Evolutionary conservation across 2,113 vertebrate genomes (phyloP).

Genomic region (Myiagra hebetior): DNA sequence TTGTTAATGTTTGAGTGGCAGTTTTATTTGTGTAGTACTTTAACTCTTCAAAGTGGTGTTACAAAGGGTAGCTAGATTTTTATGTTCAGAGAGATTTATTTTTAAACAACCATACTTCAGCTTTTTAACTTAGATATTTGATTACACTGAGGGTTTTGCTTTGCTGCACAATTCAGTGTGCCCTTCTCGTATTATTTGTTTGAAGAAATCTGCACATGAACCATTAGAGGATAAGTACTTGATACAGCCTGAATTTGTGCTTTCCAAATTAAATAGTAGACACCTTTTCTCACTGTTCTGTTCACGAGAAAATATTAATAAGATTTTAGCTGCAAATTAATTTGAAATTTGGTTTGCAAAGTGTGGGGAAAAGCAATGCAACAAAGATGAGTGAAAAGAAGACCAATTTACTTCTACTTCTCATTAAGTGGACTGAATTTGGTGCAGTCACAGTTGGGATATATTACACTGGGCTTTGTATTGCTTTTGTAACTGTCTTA

Average conservation of each 20-base stretch:
- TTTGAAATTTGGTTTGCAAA: not conserved
- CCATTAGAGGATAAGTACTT: not conserved
- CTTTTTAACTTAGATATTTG: not conserved
- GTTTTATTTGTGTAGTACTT: conserved; percentile 19
- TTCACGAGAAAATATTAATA: not conserved
- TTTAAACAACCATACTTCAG: not conserved
- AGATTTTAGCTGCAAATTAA: not conserved
- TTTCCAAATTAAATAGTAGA: not conserved
- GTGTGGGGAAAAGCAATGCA: not conserved
- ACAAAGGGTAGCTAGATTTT: not conserved
- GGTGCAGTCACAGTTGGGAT: not conserved
- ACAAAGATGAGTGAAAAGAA: not conserved
- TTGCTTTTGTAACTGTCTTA: not conserved
- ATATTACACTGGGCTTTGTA: not conserved
- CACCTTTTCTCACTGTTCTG: not conserved
- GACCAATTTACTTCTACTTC: not conserved
- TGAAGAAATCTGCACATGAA: not conserved
- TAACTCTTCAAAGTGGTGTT: conserved; percentile 10
- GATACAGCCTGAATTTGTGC: not conserved
- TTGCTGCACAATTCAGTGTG: not conserved
- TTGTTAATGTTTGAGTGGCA: not conserved
- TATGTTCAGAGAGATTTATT: not conserved
- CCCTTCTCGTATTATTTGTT: not conserved
- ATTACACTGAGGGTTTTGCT: not conserved
- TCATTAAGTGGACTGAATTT: not conserved